Evolutionary conservation across 2,113 vertebrate species (phyloP), one percentile per base, ranked within the genome.

Genomic region (Seriola aureovittata): DNA sequence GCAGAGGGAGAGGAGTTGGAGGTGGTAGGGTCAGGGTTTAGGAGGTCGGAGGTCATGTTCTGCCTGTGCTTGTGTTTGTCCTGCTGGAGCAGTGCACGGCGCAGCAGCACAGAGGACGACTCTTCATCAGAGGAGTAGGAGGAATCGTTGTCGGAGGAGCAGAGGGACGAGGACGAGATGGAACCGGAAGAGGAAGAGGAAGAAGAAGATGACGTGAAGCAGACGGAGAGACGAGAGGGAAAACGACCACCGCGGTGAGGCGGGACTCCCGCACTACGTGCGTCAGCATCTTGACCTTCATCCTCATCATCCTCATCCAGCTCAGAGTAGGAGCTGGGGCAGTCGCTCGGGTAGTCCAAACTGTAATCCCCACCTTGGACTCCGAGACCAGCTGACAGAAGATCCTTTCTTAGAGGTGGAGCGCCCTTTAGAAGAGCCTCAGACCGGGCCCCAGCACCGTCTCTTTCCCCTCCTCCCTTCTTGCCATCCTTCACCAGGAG

Each of bases 91-190:
- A 98, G 93, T 7, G 98, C 94, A 2, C 97, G 97, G 85, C 96
- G 97, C 77, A 99, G 96, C 92, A 99, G 92, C 16, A 97, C 88
- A 0, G 97, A 97, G 38, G 97, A 96, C 55, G 97, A 97, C 21
- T 98, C 98, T 44, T 99, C 98, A 0, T 98, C 99, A 54, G 98
- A 99, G 75, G 96, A 98, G 83, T 97, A 98, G 0, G 98, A 98
- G 25, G 97, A 98, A 82, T 99, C 98, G 0, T 99, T 99, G 87
- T 99, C 97, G 0, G 98, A 98, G 60, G 98, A 99, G 90, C 97
- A 99, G 79, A 98, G 93, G 83, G 97, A 98, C 46, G 98, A 99
- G n/a, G 97, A 98, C 88, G 97, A 99, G 84, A 97, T 69, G 42
- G 98, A 99, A 71, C 97, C 97, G 0, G 98, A 99, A 29, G 97